These are phyloP conservation scores for Etia nguti DNA, from an alignment of 2,113 vertebrate species.

Conservation along the genomic window DNA sequence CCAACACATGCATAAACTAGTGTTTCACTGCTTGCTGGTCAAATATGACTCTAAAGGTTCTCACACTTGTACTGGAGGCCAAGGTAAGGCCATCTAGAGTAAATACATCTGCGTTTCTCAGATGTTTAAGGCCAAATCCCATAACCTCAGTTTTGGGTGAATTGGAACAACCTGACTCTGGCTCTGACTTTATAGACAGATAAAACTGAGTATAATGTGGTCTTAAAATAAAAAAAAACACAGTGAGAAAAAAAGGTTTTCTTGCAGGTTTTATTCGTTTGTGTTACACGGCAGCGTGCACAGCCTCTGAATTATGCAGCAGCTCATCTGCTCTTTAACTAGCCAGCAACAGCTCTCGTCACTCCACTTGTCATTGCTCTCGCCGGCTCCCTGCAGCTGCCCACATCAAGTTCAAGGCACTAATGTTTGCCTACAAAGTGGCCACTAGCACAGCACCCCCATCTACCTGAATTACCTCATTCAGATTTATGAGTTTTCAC, in stretches of 20 bases:
- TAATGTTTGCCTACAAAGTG: neutral
- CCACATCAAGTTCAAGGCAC: neutral
- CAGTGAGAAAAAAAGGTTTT: neutral
- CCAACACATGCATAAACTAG: neutral
- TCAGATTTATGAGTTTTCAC: neutral
- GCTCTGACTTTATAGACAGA: neutral
- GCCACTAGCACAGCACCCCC: neutral
- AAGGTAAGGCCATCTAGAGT: neutral
- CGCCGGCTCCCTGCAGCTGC: neutral
- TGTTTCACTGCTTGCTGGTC: neutral
- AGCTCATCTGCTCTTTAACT: neutral
- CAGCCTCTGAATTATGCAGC: neutral
- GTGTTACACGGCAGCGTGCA: neutral
- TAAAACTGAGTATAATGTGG: neutral
- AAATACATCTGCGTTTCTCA: neutral
- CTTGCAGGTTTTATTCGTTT: neutral
- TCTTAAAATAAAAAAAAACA: neutral
- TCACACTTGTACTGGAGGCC: neutral
- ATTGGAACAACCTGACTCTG: neutral
- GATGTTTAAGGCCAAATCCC: neutral
- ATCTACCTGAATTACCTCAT: neutral
- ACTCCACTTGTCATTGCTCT: neutral
- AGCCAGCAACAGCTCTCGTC: neutral
- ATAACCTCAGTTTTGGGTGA: neutral
- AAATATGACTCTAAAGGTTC: neutral